phyloP scores from a whole-genome alignment of 92 coral and sea anemone genomes.

The Phenganax stokvisi region DNA sequence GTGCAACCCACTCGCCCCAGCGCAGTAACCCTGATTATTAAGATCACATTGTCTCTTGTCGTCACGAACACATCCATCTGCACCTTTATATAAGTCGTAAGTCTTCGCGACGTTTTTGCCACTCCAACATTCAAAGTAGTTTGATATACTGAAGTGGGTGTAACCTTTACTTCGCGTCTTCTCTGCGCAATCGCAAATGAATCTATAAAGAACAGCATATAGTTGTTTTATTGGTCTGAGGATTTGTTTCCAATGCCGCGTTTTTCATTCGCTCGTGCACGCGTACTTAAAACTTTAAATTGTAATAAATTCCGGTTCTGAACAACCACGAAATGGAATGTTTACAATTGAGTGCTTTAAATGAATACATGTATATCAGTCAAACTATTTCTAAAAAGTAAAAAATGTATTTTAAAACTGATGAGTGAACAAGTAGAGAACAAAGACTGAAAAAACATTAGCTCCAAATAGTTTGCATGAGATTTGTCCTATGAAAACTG shows the following conservation, averaged over 20 bases:
- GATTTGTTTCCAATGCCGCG: too few species aligned
- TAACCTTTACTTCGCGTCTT: slow-evolving; percentile 22
- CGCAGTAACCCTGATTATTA: slow-evolving; percentile 12
- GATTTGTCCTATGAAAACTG: too few species aligned
- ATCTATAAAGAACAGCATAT: not conserved
- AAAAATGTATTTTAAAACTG: too few species aligned
- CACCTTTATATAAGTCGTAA: slow-evolving; percentile 10
- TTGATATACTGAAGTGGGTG: slow-evolving; percentile 25
- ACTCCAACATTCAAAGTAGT: slow-evolving; percentile 39
- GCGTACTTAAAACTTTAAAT: not conserved
- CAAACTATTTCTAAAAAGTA: too few species aligned
- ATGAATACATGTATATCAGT: too few species aligned
- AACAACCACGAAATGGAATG: too few species aligned
- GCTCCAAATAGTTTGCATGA: too few species aligned
- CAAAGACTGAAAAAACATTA: too few species aligned
- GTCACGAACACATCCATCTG: slow-evolving; percentile 27
- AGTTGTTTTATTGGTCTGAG: too few species aligned
- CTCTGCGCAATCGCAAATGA: slow-evolving; percentile 38
- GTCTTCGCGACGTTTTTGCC: slow-evolving; percentile 32
- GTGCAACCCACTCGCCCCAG: slow-evolving; percentile 17
- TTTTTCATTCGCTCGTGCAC: not conserved
- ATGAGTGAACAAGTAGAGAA: too few species aligned
- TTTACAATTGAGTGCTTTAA: too few species aligned
- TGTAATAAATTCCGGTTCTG: too few species aligned
- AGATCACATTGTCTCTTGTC: slow-evolving; percentile 23